Evolutionary conservation across 2,797 vertebrate genomes (phyloP), one percentile per base, ranked within the genome.

Genomic region (Spinibarbus caldwelli): DNA sequence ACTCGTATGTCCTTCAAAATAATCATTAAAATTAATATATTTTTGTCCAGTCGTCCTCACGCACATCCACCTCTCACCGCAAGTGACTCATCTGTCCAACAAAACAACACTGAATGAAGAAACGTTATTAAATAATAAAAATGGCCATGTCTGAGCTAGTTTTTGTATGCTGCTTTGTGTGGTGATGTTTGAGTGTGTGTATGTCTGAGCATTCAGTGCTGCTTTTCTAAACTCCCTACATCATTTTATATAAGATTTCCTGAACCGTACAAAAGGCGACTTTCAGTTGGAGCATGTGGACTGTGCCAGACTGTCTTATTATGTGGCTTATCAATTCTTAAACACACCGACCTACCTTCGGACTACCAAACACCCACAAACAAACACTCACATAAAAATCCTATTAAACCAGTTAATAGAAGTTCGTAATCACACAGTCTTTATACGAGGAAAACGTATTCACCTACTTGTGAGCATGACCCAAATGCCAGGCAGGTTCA

Each of bases 301-400:
- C 38, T 71, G 64, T 77, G 68, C 78, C 66, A 82, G 73, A 23
- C 71, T 72, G 66, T 43, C 49, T 82, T 83, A 85, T 87, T 87
- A 36, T 79, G 73, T 83, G 38, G 79, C 75, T 87, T 80, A 86
- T 86, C 76, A 64, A 71, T 77, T 72, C 77, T 90, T 90, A 84
- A 90, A 90, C 85, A 87, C 86, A 91, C 66, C 78, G 76, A 62
- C 81, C 90, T 86, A 91, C 73, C 83, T 73, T 54, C 78, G 17
- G 76, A 62, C 78, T 68, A 34, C 80, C 80, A 66, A 21, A 77
- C 70, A 52, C 64, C 57, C 41, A 81, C 75, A 87, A 21, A 83
- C 23, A 86, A 68, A 86, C 26, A 78, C 72, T 29, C 8, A 38
- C 31, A 41, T 14, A 23, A 23, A 29, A 29, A 73, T 34, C 36